Conservation (phyloP, 30 jellyfish, hydroid and myxozoan species). For the Clytia hemisphaerica region DNA sequence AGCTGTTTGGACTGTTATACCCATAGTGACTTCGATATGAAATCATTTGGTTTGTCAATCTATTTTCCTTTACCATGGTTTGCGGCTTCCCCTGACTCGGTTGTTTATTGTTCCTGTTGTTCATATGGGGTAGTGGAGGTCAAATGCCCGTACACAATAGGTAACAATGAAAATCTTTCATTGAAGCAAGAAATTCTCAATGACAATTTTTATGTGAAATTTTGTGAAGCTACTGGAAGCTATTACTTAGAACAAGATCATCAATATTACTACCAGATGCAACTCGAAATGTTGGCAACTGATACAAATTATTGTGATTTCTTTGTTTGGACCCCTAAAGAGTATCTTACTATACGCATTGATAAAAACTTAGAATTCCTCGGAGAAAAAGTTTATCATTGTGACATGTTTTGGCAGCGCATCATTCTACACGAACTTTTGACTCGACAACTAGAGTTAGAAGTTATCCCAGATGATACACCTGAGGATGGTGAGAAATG, state of each 20-base stretch:
- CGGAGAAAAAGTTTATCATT: background rate
- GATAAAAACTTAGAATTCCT: background rate
- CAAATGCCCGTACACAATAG: constrained; percentile 4
- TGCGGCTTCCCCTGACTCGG: constrained; percentile 17
- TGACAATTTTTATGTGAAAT: background rate
- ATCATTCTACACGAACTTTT: background rate
- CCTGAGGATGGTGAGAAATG: no score
- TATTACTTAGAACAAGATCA: background rate
- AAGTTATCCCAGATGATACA: no score
- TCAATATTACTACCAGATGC: constrained; percentile 1
- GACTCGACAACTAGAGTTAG: background rate
- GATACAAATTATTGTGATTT: constrained; percentile 1
- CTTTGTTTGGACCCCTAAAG: constrained; percentile 8
- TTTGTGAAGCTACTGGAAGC: background rate
- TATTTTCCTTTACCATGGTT: background rate
- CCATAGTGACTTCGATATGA: background rate
- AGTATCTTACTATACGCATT: background rate
- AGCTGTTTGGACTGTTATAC: background rate
- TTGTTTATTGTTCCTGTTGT: constrained; percentile 7
- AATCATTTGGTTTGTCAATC: background rate
- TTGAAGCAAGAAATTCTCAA: background rate
- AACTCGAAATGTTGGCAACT: background rate
- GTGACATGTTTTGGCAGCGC: constrained; percentile 1
- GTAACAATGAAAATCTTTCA: constrained; percentile 9
- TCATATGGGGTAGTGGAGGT: constrained; percentile 5